A percentile compares a stretch with the other conserved stretches of the same genome.
Evolutionary conservation across 2,113 vertebrate genomes (phyloP).

Genomic region (Morone chrysops): DNA sequence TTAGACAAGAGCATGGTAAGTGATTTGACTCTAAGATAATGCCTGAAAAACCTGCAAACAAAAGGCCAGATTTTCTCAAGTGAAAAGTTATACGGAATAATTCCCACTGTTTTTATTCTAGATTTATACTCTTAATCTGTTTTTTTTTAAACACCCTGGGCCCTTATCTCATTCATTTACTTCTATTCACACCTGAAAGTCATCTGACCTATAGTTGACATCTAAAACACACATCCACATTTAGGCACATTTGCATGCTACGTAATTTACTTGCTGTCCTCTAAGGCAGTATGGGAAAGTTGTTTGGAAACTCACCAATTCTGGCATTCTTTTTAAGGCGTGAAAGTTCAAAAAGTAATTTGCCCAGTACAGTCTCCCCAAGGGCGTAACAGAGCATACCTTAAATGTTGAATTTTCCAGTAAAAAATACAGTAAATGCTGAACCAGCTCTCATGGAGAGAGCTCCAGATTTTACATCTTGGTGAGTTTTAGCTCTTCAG

Average conservation of each 20-base stretch:
- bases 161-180: neutral
- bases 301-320: constrained; percentile 50
- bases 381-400: constrained; percentile 42
- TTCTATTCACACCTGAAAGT: constrained; percentile 20
- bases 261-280: neutral
- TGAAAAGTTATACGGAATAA: neutral
- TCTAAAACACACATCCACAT: constrained; percentile 2
- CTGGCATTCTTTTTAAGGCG: constrained; percentile 45
- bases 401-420: constrained; percentile 52
- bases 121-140: constrained; percentile 4
- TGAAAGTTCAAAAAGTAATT: constrained; percentile 58
- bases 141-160: neutral
- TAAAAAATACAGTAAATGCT: constrained; percentile 48
- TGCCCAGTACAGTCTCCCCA: constrained; percentile 38
- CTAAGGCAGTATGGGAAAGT: constrained; percentile 15
- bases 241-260: neutral
- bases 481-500: constrained; percentile 48
- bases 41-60: neutral
- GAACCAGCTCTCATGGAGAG: constrained; percentile 46
- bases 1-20: too few species aligned
- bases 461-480: constrained; percentile 55
- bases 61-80: neutral
- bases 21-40: neutral
- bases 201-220: constrained; percentile 19
- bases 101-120: neutral